phyloP scores from a whole-genome alignment of 2,113 vertebrate species.

The Orcinus orca region DNA sequence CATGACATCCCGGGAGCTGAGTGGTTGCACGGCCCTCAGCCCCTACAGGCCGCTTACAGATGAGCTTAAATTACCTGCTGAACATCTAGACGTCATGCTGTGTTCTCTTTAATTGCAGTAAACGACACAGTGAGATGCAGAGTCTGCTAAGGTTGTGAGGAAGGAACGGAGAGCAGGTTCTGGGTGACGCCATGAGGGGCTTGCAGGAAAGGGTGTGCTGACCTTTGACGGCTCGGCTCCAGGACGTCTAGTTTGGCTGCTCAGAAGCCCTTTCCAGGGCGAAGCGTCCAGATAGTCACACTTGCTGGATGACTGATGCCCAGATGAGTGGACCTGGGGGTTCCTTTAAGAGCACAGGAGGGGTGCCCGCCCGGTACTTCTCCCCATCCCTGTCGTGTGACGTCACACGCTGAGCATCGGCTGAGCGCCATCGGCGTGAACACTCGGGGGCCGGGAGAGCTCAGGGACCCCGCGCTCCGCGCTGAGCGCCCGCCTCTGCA shows the following conservation, averaged over 20 bases:
- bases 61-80: neutral
- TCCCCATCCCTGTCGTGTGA: neutral
- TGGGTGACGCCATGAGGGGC: neutral
- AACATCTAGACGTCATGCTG: accelerated
- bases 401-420: neutral
- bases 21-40: accelerated
- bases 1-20: accelerated
- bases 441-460: accelerated
- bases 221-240: neutral
- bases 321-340: neutral
- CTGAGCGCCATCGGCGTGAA: accelerated
- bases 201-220: accelerated
- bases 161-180: accelerated
- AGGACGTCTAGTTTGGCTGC: neutral
- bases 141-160: neutral
- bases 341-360: neutral
- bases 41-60: too few relatives aligned
- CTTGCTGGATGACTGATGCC: neutral
- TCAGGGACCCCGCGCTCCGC: accelerated
- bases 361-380: neutral
- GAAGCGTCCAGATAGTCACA: neutral
- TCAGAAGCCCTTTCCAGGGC: neutral
- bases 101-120: neutral
- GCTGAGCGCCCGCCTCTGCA: neutral
- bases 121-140: neutral